These are phyloP conservation scores for Eutrigla gurnardus DNA, from an alignment of 2,797 vertebrate species.

Conservation along the genomic window DNA sequence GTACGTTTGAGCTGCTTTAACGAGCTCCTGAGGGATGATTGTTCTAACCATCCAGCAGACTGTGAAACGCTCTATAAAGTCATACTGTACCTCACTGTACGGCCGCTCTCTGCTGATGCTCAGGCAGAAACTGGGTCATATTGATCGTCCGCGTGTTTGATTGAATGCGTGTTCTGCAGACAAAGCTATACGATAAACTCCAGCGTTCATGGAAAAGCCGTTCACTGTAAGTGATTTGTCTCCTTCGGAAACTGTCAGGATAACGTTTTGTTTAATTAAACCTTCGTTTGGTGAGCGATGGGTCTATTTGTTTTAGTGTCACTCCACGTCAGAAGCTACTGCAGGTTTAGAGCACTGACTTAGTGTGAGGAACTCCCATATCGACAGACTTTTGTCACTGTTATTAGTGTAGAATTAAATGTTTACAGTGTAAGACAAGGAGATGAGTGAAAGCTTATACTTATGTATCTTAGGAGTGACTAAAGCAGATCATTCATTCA, in stretches of 20 bases:
- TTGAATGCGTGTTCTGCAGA: slow-evolving; percentile 29
- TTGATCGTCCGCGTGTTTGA: slow-evolving; percentile 56
- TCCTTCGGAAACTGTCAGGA: neutral
- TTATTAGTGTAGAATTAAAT: neutral
- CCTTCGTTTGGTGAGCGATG: neutral
- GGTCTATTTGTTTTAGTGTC: neutral
- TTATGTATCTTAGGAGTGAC: no score
- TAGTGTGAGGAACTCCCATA: neutral
- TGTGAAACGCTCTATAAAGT: slow-evolving; percentile 24
- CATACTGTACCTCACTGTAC: slow-evolving; percentile 28
- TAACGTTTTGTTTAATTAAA: slow-evolving; percentile 19
- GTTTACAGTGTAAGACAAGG: neutral
- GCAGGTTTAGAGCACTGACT: neutral
- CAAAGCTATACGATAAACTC: slow-evolving; percentile 30
- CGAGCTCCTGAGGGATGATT: slow-evolving; percentile 33
- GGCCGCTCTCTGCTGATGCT: slow-evolving; percentile 8
- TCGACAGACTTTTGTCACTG: neutral
- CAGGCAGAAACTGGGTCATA: slow-evolving; percentile 69
- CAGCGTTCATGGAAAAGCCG: slow-evolving; percentile 7
- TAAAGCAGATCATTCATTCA: no score
- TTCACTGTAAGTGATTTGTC: slow-evolving; percentile 13
- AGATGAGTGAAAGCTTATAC: no score
- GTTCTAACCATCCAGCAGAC: slow-evolving; percentile 4
- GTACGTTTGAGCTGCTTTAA: slow-evolving; percentile 33
- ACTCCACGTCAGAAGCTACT: no score